Evolutionary conservation across 2,888 invertebrate species (phyloP).

Genomic region (Glyphotaelius pellucidus): DNA sequence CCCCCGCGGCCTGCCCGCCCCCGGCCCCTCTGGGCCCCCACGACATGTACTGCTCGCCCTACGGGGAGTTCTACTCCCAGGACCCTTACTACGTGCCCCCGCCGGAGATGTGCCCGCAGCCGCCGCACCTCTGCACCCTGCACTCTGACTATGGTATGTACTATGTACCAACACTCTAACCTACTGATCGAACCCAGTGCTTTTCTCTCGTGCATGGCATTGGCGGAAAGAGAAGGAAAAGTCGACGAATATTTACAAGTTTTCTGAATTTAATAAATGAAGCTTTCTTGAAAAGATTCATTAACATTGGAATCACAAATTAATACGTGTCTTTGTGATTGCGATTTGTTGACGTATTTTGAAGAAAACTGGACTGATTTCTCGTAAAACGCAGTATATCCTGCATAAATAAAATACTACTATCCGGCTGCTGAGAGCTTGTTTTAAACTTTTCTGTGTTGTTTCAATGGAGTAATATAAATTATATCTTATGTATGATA

Average conservation of each 20-base stretch:
- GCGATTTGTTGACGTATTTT: background rate
- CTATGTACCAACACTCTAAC: background rate
- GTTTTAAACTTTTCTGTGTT: background rate
- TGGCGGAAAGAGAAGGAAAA: too few relatives aligned
- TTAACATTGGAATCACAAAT: background rate
- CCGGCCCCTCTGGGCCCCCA: slow-evolving; percentile 69
- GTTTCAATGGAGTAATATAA: background rate
- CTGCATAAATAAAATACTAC: background rate
- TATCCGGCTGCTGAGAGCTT: background rate
- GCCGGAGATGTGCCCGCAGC: slow-evolving; percentile 81
- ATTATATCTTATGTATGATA: too few relatives aligned
- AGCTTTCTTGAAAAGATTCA: too few relatives aligned
- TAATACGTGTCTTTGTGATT: background rate
- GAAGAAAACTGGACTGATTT: background rate
- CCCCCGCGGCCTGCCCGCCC: slow-evolving; percentile 73
- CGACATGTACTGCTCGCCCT: slow-evolving; percentile 68
- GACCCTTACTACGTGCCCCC: slow-evolving; percentile 78
- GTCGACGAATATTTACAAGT: too few relatives aligned
- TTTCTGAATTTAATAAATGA: background rate
- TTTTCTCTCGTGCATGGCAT: too few relatives aligned
- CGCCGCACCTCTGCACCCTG: slow-evolving; percentile 82
- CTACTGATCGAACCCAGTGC: background rate
- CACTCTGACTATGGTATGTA: slow-evolving; percentile 86
- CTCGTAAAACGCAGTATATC: background rate
- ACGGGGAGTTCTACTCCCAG: slow-evolving; percentile 79